A percentile compares a stretch with the other conserved stretches of the same genome.
Evolutionary conservation across 2,113 vertebrate genomes (phyloP).

Genomic region (Anseranas semipalmata): DNA sequence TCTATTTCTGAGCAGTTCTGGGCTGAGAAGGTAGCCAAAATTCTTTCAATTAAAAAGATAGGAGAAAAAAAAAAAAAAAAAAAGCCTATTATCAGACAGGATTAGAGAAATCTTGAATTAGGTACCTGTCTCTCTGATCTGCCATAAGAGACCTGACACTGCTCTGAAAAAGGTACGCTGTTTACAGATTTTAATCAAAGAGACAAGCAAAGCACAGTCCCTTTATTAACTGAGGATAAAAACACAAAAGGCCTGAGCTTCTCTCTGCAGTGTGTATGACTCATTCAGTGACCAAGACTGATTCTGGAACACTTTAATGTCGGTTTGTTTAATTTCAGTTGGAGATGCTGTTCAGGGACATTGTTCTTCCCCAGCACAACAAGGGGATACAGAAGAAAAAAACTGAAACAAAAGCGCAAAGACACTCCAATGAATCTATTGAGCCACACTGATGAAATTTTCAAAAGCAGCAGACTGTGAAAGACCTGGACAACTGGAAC

Average conservation of each 20-base stretch:
- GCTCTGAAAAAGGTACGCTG: neutral
- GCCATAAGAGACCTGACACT: neutral
- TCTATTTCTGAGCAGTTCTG: neutral
- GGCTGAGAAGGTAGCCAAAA: neutral
- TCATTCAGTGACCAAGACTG: conserved; percentile 35
- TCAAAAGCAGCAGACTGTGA: neutral
- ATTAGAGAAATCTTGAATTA: neutral
- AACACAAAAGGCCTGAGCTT: neutral
- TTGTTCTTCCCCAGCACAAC: neutral
- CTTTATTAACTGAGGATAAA: neutral
- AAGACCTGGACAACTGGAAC: neutral
- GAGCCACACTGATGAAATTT: neutral
- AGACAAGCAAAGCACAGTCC: neutral
- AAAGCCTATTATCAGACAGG: neutral
- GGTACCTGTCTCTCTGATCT: neutral
- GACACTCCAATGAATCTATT: neutral
- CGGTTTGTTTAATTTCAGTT: conserved; percentile 34
- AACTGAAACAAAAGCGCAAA: neutral
- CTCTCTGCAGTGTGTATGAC: conserved; percentile 22
- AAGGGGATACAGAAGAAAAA: neutral
- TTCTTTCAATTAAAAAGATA: neutral
- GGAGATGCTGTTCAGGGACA: conserved; percentile 12
- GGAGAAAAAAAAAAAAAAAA: neutral
- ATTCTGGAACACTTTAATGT: neutral
- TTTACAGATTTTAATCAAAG: conserved; percentile 40